These are phyloP conservation scores for Pontoporia blainvillei DNA, from an alignment of 2,113 vertebrate genomes.

Conservation along the genomic window DNA sequence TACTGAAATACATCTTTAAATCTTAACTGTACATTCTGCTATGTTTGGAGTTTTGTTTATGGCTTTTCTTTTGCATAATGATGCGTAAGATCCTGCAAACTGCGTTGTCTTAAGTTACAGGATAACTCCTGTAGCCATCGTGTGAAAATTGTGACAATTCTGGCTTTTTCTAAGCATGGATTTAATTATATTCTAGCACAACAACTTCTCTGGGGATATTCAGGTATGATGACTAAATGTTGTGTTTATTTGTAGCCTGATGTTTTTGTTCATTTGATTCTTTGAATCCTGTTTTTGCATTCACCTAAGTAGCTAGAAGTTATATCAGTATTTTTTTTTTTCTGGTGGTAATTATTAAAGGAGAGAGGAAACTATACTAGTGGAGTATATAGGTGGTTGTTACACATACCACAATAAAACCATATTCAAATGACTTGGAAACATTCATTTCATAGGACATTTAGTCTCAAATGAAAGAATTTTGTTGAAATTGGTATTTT, in stretches of 20 bases:
- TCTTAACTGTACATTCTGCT: background rate
- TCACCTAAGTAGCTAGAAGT: constrained; percentile 53
- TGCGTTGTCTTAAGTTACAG: constrained; percentile 38
- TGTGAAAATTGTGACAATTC: constrained; percentile 46
- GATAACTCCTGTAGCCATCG: constrained; percentile 35
- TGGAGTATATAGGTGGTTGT: background rate
- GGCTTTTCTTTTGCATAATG: background rate
- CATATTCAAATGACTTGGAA: background rate
- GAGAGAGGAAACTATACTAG: constrained; percentile 59
- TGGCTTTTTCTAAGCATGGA: constrained; percentile 69
- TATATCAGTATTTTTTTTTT: background rate
- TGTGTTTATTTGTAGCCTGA: constrained; percentile 76
- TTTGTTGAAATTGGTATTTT: background rate
- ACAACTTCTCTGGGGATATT: constrained; percentile 95
- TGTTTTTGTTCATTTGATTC: constrained; percentile 75
- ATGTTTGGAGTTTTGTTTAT: constrained; percentile 23
- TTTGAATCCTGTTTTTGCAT: constrained; percentile 57
- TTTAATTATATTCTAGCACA: constrained; percentile 93
- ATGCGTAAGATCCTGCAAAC: background rate
- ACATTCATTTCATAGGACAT: background rate
- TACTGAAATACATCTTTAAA: background rate
- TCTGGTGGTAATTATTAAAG: constrained; percentile 58
- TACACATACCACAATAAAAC: background rate
- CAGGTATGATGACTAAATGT: constrained; percentile 87
- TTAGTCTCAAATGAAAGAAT: background rate